Evolutionary conservation across 2,113 vertebrate genomes (phyloP).

Genomic region (human): GRCh38 chr13:67333501-67334000

Average conservation of each 20-base stretch:
- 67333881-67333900: not conserved
- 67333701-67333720: not conserved
- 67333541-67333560: not conserved
- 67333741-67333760: not conserved
- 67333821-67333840: not conserved
- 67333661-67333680: not conserved
- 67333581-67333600: not conserved
- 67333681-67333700: not conserved
- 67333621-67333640: conserved; percentile 3
- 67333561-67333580: not conserved
- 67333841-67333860: not conserved
- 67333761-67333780: not conserved
- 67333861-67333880: not conserved
- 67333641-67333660: not conserved
- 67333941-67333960: not conserved
- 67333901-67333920: not conserved
- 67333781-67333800: not conserved
- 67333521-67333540: not conserved
- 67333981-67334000: not conserved
- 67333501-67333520: not conserved
- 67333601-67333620: not conserved
- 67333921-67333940: not conserved
- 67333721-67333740: not conserved
- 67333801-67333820: not conserved
- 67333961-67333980: not conserved